Evolutionary conservation across 1,140 invertebrate genomes (phyloP), one percentile per base, ranked within the genome.

Genomic region (Bombus picipes): DNA sequence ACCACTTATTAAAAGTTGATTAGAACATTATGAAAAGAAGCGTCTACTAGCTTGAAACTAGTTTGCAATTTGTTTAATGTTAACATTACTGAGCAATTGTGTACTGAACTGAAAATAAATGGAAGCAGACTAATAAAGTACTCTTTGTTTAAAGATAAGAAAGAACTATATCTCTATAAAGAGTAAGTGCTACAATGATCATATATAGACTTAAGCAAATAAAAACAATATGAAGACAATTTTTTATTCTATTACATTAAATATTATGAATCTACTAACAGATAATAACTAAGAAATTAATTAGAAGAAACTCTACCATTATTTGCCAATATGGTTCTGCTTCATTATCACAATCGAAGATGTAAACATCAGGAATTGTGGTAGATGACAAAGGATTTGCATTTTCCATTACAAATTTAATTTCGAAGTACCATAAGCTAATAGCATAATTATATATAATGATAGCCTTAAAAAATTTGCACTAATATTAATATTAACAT

Each of bases 291-390:
- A 25, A 37, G 13, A 39, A 73, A 88, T 65, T 81, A 62, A 73
- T 65, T 78, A 75, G 62, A 79, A 73, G 47, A 83, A 85, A 83
- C 72, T 78, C 83, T 91, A 92, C 90, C 93, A 94, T 93, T 87
- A 93, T 92, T 83, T 92, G 90, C 93, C 93, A 94, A 88, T 94
- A 94, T 39, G 93, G 93, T 90, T 94, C 93, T 81, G 93, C 94
- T 90, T 90, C 94, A 88, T 94, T 93, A 92, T 95, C 95, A 88
- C 95, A 94, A 93, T 95, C 94, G 89, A 94, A 93, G 88, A 95
- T 92, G 89, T 94, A 93, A 86, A 95, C 93, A 85, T 94, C 93
- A 81, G 95, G 94, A 87, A 95, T 88, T 22, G 84, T 90, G 70
- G 88, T 66, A 77, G 86, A 90, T 37, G 88, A 78, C 15, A 80